Percentiles rank a stretch among this genome's conserved stretches.
Evolutionary conservation across 2,888 invertebrate species (phyloP).

Genomic region (Ormyrus labotus): DNA sequence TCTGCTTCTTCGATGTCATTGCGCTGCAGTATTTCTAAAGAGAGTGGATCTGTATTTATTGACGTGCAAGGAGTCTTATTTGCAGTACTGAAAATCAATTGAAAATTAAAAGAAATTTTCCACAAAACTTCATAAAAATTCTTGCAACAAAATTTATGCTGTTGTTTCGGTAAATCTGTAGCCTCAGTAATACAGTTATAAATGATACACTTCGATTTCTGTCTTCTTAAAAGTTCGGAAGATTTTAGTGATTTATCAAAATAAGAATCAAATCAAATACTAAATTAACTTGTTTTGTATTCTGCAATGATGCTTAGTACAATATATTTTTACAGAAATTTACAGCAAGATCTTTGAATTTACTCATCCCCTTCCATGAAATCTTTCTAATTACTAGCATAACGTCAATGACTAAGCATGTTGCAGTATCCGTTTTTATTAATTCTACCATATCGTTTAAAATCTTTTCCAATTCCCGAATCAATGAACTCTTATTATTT

Average conservation of each 20-base stretch:
- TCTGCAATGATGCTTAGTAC: slow-evolving; percentile 5
- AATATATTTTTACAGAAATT: slow-evolving; percentile 28
- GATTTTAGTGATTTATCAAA: slow-evolving; percentile 21
- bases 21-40: background rate
- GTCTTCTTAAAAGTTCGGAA: background rate
- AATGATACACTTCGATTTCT: background rate
- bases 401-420: slow-evolving; percentile 36
- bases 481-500: slow-evolving; percentile 12
- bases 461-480: slow-evolving; percentile 5
- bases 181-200: background rate
- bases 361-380: slow-evolving; percentile 29
- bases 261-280: slow-evolving; percentile 39
- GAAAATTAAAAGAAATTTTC: background rate
- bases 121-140: background rate
- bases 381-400: slow-evolving; percentile 43
- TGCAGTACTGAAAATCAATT: background rate
- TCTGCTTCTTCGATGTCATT: slow-evolving; percentile 21
- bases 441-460: background rate
- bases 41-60: background rate
- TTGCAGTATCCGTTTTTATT: background rate
- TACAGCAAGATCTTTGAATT: slow-evolving; percentile 43
- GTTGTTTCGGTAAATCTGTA: slow-evolving; percentile 3
- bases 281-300: slow-evolving; percentile 24
- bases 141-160: slow-evolving; percentile 15
- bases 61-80: background rate